Percentiles rank a stretch among this genome's conserved stretches.
Conservation (phyloP, 2,888 invertebrate species). For the Drosophila gaucha region DNA sequence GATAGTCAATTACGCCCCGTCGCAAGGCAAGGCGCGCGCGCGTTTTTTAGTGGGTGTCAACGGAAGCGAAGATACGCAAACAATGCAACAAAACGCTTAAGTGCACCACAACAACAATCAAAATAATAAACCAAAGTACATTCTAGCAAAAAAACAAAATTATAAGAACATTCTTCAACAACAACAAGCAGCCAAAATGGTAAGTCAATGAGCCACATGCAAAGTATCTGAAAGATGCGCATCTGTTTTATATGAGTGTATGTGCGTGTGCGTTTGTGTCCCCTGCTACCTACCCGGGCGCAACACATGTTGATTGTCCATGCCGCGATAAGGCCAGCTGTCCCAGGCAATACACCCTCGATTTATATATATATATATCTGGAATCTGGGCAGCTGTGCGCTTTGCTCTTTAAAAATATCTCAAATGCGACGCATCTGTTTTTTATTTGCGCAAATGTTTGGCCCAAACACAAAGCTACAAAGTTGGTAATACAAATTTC, state of each 20-base stretch:
- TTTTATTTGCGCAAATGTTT: conserved; percentile 71
- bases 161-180: not conserved
- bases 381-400: conserved; percentile 47
- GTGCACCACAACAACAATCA: conserved; percentile 20
- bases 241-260: conserved; percentile 32
- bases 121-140: conserved; percentile 17
- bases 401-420: conserved; percentile 39
- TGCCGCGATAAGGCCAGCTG: conserved; percentile 64
- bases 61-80: conserved; percentile 46
- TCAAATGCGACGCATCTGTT: conserved; percentile 63
- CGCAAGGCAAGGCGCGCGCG: conserved; percentile 22
- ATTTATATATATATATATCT: conserved; percentile 27
- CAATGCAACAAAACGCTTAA: conserved; percentile 35
- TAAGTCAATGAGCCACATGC: conserved; percentile 52
- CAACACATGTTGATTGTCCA: conserved; percentile 78
- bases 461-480: conserved; percentile 42
- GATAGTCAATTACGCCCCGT: conserved; percentile 39
- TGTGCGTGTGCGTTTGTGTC: conserved; percentile 3
- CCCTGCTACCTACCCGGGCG: conserved; percentile 8
- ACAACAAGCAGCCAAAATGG: conserved; percentile 46
- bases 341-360: conserved; percentile 47
- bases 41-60: conserved; percentile 46
- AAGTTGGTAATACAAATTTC: conserved; percentile 17
- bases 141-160: conserved; percentile 1
- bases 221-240: conserved; percentile 46